Percentiles rank a stretch among this genome's conserved stretches.
Conservation (phyloP, 2,797 vertebrate genomes). For the Sylvilagus floridanus region DNA sequence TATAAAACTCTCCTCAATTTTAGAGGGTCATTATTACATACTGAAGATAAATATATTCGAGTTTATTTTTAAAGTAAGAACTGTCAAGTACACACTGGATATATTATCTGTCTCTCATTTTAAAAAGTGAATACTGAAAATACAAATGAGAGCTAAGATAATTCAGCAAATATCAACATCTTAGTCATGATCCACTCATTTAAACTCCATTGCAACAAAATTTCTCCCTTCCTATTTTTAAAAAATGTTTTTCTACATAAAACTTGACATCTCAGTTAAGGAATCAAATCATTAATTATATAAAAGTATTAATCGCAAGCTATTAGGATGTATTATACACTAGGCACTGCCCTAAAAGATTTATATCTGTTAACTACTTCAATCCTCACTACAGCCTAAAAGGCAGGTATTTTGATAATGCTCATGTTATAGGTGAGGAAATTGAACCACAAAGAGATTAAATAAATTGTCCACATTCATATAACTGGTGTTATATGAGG, state of each 20-base stretch:
- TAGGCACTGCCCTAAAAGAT: not conserved
- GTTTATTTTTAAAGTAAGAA: not conserved
- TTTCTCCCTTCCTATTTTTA: not conserved
- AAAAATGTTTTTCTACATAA: not conserved
- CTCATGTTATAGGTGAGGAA: not conserved
- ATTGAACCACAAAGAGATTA: not conserved
- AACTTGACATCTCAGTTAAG: slow-evolving; percentile 4
- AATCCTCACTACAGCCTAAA: not conserved
- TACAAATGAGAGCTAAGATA: slow-evolving; percentile 11
- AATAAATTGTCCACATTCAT: not conserved
- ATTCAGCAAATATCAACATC: not conserved
- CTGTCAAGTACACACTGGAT: not conserved
- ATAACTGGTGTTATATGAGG: not conserved
- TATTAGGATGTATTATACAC: not conserved
- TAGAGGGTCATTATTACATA: not conserved
- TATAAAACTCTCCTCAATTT: not conserved
- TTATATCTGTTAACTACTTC: not conserved
- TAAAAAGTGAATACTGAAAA: not conserved
- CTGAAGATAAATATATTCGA: not conserved
- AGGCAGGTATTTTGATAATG: not conserved
- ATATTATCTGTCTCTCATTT: not conserved
- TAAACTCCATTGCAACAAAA: not conserved
- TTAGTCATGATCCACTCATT: not conserved
- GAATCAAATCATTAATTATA: slow-evolving; percentile 13
- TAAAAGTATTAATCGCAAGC: slow-evolving; percentile 8